phyloP scores from a whole-genome alignment of 2,113 vertebrate genomes.

The Ptyas mucosa region DNA sequence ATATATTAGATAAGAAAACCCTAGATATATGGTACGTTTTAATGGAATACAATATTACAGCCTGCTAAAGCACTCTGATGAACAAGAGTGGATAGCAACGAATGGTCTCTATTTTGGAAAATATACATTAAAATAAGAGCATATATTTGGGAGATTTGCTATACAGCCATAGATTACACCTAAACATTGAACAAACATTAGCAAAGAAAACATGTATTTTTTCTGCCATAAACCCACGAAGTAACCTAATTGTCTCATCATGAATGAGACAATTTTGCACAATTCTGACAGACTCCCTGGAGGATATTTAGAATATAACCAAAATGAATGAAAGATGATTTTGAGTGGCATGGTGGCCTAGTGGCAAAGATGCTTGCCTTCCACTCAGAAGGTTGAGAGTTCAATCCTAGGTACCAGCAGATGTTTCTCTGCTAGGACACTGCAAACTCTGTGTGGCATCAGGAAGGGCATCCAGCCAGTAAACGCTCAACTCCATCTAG shows the following conservation, averaged over 20 bases:
- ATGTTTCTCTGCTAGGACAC: background rate
- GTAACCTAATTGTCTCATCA: background rate
- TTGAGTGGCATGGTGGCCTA: background rate
- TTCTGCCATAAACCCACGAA: background rate
- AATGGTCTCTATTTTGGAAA: background rate
- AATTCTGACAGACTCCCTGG: background rate
- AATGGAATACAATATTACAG: background rate
- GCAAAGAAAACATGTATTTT: background rate
- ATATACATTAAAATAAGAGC: background rate
- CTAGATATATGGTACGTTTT: background rate
- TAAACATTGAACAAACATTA: background rate
- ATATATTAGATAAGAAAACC: background rate
- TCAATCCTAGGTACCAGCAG: background rate
- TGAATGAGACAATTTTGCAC: background rate
- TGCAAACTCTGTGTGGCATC: background rate
- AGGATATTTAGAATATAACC: background rate
- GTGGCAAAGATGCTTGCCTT: background rate
- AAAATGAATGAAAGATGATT: background rate
- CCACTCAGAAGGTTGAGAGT: background rate
- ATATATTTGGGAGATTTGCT: background rate
- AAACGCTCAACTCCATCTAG: background rate
- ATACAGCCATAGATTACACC: background rate
- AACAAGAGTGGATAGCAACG: background rate
- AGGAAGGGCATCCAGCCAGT: background rate
- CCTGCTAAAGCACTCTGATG: background rate